Percentiles rank a stretch among this genome's conserved stretches.
Conservation (phyloP, 2,113 vertebrate species). For the Vidua chalybeata region DNA sequence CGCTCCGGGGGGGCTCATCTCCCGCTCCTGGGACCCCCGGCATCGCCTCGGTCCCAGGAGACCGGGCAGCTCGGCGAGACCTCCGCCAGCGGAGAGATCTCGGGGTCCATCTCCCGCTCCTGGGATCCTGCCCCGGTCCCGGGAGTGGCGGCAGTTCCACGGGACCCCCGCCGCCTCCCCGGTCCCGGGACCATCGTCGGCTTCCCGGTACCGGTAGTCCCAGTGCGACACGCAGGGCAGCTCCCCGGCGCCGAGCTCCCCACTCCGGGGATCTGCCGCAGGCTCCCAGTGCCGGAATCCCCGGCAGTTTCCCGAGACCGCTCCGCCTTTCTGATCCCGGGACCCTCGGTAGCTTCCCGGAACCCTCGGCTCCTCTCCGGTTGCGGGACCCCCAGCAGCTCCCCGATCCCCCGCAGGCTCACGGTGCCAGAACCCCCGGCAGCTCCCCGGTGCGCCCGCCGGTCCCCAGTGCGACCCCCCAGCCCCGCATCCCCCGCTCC, state of each 20-base stretch:
- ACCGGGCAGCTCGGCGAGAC: background rate
- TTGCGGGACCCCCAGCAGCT: background rate
- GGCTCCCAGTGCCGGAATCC: background rate
- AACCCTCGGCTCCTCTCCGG: background rate
- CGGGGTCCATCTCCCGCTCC: background rate
- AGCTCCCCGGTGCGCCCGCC: background rate
- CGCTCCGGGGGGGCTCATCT: background rate
- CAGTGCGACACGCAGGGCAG: background rate
- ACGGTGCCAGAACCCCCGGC: background rate
- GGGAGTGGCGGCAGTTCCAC: background rate
- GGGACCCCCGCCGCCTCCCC: background rate
- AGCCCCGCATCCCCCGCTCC: background rate
- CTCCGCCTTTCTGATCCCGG: background rate
- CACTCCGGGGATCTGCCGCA: background rate
- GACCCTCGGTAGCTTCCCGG: background rate
- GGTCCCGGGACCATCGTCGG: background rate
- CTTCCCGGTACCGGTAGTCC: background rate
- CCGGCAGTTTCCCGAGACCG: background rate
- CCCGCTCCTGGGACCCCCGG: background rate
- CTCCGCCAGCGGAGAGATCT: background rate
- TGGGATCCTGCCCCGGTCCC: background rate
- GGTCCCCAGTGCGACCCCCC: too few relatives aligned
- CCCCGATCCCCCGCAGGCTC: background rate
- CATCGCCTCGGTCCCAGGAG: background rate
- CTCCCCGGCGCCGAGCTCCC: background rate